Conservation (phyloP, 2,113 vertebrate species). For the Mesitornis unicolor region DNA sequence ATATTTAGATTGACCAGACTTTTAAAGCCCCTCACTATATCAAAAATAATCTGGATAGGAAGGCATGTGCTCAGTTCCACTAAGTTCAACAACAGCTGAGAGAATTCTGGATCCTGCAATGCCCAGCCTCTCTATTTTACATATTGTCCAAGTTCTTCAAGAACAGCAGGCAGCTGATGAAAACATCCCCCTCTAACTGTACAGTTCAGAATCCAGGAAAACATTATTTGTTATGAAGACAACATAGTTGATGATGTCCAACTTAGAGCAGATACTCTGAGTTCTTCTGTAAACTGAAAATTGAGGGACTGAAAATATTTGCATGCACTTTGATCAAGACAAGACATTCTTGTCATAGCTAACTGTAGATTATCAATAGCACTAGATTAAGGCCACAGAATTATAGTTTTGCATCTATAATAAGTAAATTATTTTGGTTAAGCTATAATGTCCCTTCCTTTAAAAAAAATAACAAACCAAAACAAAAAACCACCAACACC, state of each 20-base stretch:
- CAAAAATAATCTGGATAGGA: neutral
- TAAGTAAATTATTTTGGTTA: neutral
- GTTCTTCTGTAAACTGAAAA: neutral
- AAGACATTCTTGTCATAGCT: neutral
- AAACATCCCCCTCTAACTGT: neutral
- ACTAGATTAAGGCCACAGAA: neutral
- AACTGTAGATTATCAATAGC: neutral
- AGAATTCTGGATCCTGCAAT: neutral
- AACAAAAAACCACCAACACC: neutral
- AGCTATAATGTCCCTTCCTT: neutral
- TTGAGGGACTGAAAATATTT: neutral
- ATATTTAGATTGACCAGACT: neutral
- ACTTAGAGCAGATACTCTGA: neutral
- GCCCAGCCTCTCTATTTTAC: neutral
- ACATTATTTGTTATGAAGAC: neutral
- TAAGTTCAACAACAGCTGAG: neutral
- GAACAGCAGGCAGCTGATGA: neutral
- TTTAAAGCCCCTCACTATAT: neutral
- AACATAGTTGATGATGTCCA: neutral
- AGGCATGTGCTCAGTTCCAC: neutral
- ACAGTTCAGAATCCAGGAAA: neutral
- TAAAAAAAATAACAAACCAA: neutral
- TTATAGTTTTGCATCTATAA: neutral
- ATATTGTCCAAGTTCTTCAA: neutral
- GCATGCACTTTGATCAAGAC: neutral